Evolutionary conservation across 2,888 invertebrate species (phyloP), one percentile per base, ranked within the genome.

Genomic region (Drosophila putrida): DNA sequence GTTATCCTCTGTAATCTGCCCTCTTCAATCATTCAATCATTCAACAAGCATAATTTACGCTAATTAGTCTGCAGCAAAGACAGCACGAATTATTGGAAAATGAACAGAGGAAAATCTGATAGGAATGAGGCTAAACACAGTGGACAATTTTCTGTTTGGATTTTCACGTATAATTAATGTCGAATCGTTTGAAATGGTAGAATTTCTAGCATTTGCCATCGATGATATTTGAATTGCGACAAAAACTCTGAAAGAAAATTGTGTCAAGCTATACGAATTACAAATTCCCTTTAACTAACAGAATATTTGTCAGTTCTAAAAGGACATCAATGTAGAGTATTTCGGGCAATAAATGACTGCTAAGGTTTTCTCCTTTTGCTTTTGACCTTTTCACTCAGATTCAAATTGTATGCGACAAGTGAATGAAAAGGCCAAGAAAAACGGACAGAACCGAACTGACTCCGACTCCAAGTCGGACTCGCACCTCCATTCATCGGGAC

Each of bases 101-200:
- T 38, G 25, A 15, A 15, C 1, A 11, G 0, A 47, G 33, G 4
- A 31, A 11, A n/a, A 13, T 3, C 9, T 31, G 46, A 20, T 13
- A 1, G n/a, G 9, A 27, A 27, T 8, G 11, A 4, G 20, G 35
- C 10, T 2, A 8, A 31, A 2, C 6, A 4, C 11, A 43, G 43
- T 43, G 49, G 58, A 67, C 66, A 65, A 53, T 49, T 61, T 63
- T 36, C 8, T 9, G 11, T 41, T 64, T 66, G 50, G n/a, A 2
- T 44, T 39, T 38, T 74, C 51, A 65, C 59, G 73, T 76, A 73
- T 72, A 84, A 87, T 84, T 84, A 84, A 84, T 84, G 82, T 44
- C 62, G 44, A 71, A 72, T 69, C 73, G 71, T 67, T 75, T 73
- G 59, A 78, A 78, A 75, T n/a, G n/a, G 59, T 60, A 46, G 65